These are phyloP conservation scores for Athalia circularis DNA, from an alignment of 2,888 invertebrate species.

Conservation along the genomic window DNA sequence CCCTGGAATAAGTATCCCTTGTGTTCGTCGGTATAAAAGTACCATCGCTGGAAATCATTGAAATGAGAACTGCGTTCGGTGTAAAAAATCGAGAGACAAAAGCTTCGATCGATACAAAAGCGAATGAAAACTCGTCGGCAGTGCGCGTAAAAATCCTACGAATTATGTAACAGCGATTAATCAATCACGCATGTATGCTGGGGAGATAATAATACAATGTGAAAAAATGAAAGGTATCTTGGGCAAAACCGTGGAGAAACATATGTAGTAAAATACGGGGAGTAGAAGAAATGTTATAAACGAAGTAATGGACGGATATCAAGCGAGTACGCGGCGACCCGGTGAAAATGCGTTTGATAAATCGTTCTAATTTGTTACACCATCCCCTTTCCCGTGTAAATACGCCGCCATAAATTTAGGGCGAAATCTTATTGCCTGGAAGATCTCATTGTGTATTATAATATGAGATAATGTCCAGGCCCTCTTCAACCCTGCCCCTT, in stretches of 20 bases:
- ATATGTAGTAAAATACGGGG: conserved; percentile 25
- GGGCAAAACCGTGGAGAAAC: neutral
- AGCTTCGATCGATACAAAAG: neutral
- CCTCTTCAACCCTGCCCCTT: conserved; percentile 50
- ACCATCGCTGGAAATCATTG: too few species aligned
- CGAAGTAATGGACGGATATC: conserved; percentile 37
- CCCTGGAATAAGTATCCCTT: neutral
- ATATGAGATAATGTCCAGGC: conserved; percentile 60
- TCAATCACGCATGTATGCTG: neutral
- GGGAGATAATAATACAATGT: neutral
- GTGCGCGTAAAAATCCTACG: too few species aligned
- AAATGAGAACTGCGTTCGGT: neutral
- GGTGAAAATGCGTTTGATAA: conserved; percentile 55
- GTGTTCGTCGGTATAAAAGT: neutral
- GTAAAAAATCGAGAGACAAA: neutral
- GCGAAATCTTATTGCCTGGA: conserved; percentile 59
- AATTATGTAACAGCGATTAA: too few species aligned
- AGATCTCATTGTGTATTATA: conserved; percentile 58
- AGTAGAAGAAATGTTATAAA: conserved; percentile 26
- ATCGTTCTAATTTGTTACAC: conserved; percentile 55
- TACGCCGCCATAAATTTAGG: conserved; percentile 55
- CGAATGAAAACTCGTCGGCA: neutral
- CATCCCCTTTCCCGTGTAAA: conserved; percentile 46
- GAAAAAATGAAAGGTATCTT: neutral
- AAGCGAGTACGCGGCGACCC: conserved; percentile 7